Base-by-base conservation (phyloP, 2,113 vertebrate species). In the Trogon surrucura region DNA sequence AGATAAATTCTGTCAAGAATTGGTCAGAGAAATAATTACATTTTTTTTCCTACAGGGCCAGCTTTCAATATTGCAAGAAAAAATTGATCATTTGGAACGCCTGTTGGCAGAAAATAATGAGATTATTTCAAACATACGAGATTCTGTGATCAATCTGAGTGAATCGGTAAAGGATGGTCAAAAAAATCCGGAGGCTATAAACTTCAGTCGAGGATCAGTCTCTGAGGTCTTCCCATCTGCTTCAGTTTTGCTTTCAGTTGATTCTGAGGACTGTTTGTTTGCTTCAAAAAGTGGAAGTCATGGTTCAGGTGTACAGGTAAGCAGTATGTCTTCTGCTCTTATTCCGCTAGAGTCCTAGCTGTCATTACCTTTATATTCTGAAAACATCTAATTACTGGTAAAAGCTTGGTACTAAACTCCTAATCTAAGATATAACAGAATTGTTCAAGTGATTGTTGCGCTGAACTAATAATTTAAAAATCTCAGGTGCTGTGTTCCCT, bases 71-170 rank as follows among this genome's bases (percentile, higher is more conserved):
- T 97, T 99, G 83, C 99, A 99, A 98, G 98, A 98, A 94, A 99
- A 99, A 98, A 99, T 99, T 84, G 99, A 99, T 93, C 98, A 98
- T 75, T 97, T 99, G 91, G 99, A 99, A 93, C 98, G 87, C 38
- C 98, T 99, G 50, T 97, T 99, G 62, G 98, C 98, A 11, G 98
- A 99, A 97, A 99, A 99, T 97, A 99, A 99, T 96, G 98, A 98
- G 34, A 98, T 99, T 94, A 99, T 99, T 95, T 98, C 98, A 88
- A 98, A 97, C 65, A 98, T 99, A 95, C 98, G 98, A 7, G 98
- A 99, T 95, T 98, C 98, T 5, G 97, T 99, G 77, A 97, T 99
- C 85, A 98, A 98, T 89, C 96, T 98, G 80, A 99, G 98, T 87
- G 98, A 98, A 90, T 98, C 98, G 64, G 97, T 98, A 89, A 98